Conservation (phyloP, 1,140 invertebrate species). For the Tetranychus cinnabarinus region DNA sequence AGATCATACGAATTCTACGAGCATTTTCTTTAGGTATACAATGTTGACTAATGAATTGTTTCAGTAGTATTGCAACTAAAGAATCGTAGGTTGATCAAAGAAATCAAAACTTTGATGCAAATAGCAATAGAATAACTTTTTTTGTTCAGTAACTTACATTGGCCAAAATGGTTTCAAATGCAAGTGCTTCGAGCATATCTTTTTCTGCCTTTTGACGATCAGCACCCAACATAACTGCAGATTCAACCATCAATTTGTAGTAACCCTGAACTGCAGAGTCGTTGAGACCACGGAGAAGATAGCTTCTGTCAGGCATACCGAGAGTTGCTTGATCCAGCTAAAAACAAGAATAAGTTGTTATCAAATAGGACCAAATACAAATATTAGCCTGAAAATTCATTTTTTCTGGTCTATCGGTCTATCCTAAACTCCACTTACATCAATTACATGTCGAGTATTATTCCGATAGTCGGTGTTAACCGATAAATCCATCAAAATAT, state of each 20-base stretch:
- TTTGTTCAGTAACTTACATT: conserved; percentile 38
- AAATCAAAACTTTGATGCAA: no score
- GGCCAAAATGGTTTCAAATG: conserved; percentile 79
- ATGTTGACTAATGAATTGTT: no score
- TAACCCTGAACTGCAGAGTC: conserved; percentile 24
- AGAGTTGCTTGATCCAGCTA: conserved; percentile 78
- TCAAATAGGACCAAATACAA: neutral
- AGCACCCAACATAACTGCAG: conserved; percentile 64
- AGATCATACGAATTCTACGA: no score
- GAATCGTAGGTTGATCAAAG: no score
- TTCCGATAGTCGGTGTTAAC: conserved; percentile 72
- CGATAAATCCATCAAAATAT: conserved; percentile 78
- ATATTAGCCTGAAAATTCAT: conserved; percentile 6
- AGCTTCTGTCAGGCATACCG: conserved; percentile 58
- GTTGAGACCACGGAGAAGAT: conserved; percentile 40
- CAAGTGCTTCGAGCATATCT: conserved; percentile 54
- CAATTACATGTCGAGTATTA: conserved; percentile 47
- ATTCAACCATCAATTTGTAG: conserved; percentile 33
- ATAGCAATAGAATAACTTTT: no score
- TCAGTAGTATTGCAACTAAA: no score
- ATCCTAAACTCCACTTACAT: conserved; percentile 23
- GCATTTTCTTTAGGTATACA: no score
- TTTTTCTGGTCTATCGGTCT: neutral
- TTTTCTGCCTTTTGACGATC: conserved; percentile 39
- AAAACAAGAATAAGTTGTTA: conserved; percentile 2